These are phyloP conservation scores for Acanthurus lineatus DNA, from an alignment of 2,797 vertebrate species.

Conservation along the genomic window DNA sequence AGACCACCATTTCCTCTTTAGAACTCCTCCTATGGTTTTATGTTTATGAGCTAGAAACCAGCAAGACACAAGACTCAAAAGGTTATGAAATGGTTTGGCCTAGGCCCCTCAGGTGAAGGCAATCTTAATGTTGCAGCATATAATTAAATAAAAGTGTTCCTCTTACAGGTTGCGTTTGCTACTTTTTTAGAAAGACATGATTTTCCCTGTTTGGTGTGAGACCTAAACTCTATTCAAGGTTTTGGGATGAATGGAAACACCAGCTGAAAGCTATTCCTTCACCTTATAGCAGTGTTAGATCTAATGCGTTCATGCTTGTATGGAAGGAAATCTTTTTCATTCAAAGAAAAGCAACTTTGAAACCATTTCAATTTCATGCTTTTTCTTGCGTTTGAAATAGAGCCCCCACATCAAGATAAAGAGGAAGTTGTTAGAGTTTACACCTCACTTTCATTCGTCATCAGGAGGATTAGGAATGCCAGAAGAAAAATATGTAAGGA, in stretches of 20 bases:
- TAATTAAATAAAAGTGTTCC: not conserved
- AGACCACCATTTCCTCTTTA: constrained; percentile 11
- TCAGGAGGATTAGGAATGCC: constrained; percentile 13
- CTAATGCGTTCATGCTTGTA: not conserved
- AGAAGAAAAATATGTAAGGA: not conserved
- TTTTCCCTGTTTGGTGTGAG: not conserved
- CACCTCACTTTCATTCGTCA: not conserved
- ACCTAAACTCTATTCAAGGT: not conserved
- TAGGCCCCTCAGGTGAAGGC: not conserved
- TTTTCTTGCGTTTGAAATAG: not conserved
- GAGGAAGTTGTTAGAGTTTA: not conserved
- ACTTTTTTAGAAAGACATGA: not conserved
- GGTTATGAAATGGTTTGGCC: not conserved
- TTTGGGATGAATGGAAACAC: not conserved
- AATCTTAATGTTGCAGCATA: not conserved
- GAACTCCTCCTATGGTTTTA: constrained; percentile 35
- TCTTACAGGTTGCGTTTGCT: not conserved
- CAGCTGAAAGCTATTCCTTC: not conserved
- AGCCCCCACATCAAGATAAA: not conserved
- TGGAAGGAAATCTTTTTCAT: not conserved
- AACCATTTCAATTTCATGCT: not conserved
- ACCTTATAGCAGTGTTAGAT: not conserved
- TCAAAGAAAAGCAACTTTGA: not conserved
- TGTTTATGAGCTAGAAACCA: constrained; percentile 31
- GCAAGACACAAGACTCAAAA: constrained; percentile 4